These are phyloP conservation scores for Hydrotaea diabolus DNA, from an alignment of 2,888 invertebrate genomes.

Conservation along the genomic window DNA sequence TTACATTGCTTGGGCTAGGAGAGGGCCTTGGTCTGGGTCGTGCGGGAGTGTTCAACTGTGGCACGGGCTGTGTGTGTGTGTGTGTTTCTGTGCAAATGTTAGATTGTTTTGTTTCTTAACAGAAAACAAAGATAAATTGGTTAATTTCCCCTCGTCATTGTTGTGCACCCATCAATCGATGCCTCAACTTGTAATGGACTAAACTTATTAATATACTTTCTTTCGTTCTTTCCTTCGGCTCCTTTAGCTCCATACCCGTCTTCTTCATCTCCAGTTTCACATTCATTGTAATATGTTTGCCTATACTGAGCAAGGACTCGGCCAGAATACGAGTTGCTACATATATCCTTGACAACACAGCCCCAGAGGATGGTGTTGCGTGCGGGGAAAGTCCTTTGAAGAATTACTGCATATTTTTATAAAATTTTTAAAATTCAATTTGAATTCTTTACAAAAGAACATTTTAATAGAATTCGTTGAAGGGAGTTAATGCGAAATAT, in stretches of 20 bases:
- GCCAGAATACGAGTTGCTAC: background rate
- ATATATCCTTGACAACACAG: conserved; percentile 1
- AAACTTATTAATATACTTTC: conserved; percentile 76
- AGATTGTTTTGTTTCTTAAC: conserved; percentile 70
- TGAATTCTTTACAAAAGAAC: conserved; percentile 46
- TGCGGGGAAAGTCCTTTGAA: conserved; percentile 14
- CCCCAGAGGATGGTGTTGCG: background rate
- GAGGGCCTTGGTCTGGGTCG: background rate
- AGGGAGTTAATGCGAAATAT: background rate
- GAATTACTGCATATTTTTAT: conserved; percentile 46
- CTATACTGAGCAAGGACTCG: background rate
- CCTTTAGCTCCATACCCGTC: conserved; percentile 26
- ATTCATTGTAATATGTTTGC: conserved; percentile 39
- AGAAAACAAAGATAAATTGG: conserved; percentile 80
- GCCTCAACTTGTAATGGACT: conserved; percentile 79
- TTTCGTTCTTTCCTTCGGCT: conserved; percentile 63
- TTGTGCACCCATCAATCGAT: conserved; percentile 80
- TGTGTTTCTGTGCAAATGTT: conserved; percentile 62
- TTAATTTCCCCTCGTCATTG: conserved; percentile 80
- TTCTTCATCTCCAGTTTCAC: conserved; percentile 48
- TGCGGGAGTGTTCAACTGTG: background rate
- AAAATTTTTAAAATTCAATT: conserved; percentile 43
- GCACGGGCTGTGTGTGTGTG: conserved; percentile 4
- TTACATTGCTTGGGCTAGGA: conserved; percentile 46
- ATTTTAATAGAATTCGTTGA: conserved; percentile 46